Percentiles rank a stretch among this genome's conserved stretches.
Evolutionary conservation across 2,113 vertebrate genomes (phyloP).

Genomic region (Phycodurus eques): DNA sequence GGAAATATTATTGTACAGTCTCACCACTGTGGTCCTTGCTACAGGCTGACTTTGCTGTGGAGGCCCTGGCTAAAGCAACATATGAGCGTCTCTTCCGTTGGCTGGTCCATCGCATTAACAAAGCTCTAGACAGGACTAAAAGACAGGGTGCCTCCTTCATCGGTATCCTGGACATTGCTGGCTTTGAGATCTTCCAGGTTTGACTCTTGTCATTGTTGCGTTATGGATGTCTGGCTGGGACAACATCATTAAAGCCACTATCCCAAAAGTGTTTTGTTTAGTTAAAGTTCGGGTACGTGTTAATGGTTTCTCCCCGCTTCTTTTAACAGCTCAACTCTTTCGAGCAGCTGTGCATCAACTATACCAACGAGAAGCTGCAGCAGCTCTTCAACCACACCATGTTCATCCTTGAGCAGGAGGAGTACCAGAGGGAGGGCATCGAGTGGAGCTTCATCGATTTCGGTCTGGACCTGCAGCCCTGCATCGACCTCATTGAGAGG

Average conservation of each 20-base stretch:
- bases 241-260: background rate
- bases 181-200: constrained; percentile 98
- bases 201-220: constrained; percentile 3
- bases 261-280: background rate
- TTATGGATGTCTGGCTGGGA: background rate
- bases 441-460: constrained; percentile 99
- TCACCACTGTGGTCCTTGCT: constrained; percentile 19
- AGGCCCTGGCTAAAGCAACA: constrained; percentile 94
- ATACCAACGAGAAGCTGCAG: constrained; percentile 95
- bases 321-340: constrained; percentile 86
- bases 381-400: constrained; percentile 97
- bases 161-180: constrained; percentile 96
- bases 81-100: constrained; percentile 98
- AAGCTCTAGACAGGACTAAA: constrained; percentile 95
- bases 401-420: constrained; percentile 89
- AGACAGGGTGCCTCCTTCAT: constrained; percentile 97
- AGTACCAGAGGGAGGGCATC: constrained; percentile 97
- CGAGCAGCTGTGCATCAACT: constrained; percentile 95
- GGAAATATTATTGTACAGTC: background rate
- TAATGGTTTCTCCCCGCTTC: background rate
- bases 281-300: background rate
- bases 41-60: constrained; percentile 95
- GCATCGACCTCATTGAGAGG: constrained; percentile 93
- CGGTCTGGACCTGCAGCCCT: constrained; percentile 94
- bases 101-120: constrained; percentile 97